Evolutionary conservation across 2,113 vertebrate genomes (phyloP), one percentile per base, ranked within the genome.

Genomic region (Cynopterus brachyotis): DNA sequence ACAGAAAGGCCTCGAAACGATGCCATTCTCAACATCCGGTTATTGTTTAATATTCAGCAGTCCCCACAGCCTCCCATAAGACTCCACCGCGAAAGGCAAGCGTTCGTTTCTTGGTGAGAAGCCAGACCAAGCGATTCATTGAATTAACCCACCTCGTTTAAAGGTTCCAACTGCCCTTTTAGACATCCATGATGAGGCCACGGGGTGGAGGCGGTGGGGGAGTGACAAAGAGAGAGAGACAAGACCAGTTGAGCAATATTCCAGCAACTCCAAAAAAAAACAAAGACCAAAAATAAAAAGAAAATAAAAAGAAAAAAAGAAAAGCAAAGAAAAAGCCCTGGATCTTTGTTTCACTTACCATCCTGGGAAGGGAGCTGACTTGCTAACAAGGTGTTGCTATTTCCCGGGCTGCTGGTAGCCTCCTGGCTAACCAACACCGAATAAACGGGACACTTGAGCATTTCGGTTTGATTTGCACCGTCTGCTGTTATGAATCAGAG

Each of bases 111-210:
- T 94, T 95, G 95, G 98, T 59, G 73, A 96, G 85, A 8, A 57
- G 95, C 95, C 96, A 98, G 96, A 97, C 83, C 94, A 80, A 97
- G 97, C 92, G 95, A 97, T 98, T 97, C 97, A 98, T 92, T 85
- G 75, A 84, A 98, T 98, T 96, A 98, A 98, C 99, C 98, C 98
- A 99, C 99, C 99, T 99, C 99, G 94, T 99, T 99, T 98, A 99
- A 98, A 97, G 99, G 99, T 98, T 99, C 99, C 99, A 99, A 98
- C 99, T 99, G 99, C 99, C 99, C 99, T 99, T 99, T 99, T 99
- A 99, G 98, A 99, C 98, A 99, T 98, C 97, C 98, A 97, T 17
- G 80, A 96, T 81, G 96, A 97, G 98, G 98, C 96, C 98, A 96
- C 85, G 85, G 88, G 73, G 78, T 10, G 4, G 7, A 84, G 66